Evolutionary conservation across 2,113 vertebrate genomes (phyloP).

Genomic region (Antigone vipio): DNA sequence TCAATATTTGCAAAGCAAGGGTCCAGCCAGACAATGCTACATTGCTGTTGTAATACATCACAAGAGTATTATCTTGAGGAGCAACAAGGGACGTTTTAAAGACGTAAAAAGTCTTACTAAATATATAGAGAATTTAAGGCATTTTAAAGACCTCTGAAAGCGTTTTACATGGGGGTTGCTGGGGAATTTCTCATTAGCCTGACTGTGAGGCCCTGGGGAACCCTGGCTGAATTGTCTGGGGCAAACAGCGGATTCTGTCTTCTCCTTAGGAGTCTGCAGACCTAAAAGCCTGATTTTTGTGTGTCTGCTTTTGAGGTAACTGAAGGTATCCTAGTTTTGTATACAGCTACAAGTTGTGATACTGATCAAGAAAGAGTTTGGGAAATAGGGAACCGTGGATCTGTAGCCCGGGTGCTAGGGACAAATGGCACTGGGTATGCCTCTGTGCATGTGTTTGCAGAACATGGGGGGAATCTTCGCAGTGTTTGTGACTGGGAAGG

Average conservation of each 20-base stretch:
- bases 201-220: slow-evolving; percentile 59
- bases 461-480: background rate
- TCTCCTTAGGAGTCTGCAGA: slow-evolving; percentile 49
- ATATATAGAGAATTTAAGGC: slow-evolving; percentile 74
- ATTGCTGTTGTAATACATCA: slow-evolving; percentile 49
- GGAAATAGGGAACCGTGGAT: background rate
- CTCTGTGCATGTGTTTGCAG: background rate
- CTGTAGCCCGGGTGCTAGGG: background rate
- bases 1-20: background rate
- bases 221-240: slow-evolving; percentile 63
- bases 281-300: slow-evolving; percentile 48
- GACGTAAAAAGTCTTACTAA: slow-evolving; percentile 70
- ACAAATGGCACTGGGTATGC: background rate
- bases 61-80: slow-evolving; percentile 31
- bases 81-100: slow-evolving; percentile 67
- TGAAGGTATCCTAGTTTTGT: background rate
- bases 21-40: background rate
- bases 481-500: background rate
- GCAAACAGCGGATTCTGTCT: slow-evolving; percentile 53
- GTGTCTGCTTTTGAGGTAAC: background rate
- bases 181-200: slow-evolving; percentile 74
- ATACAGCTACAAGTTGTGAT: background rate
- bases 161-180: slow-evolving; percentile 66
- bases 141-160: slow-evolving; percentile 77
- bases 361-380: background rate